These are phyloP conservation scores for Leucophenga varia DNA, from an alignment of 1,140 invertebrate species.

Conservation along the genomic window DNA sequence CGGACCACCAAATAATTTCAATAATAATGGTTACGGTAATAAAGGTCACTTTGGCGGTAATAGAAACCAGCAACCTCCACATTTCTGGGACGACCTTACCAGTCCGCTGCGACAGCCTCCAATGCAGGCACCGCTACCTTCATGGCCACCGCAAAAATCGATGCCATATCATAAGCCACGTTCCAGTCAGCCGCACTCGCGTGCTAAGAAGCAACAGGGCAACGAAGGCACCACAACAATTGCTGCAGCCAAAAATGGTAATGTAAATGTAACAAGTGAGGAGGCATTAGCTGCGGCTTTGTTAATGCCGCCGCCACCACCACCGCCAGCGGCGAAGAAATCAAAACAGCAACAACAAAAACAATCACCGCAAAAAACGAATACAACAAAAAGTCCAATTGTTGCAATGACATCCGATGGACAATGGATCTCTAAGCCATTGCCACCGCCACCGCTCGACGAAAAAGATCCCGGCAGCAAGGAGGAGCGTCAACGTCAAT, in stretches of 20 bases:
- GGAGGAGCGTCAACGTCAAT: conserved; percentile 39
- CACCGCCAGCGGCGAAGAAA: not conserved
- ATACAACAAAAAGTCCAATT: conserved; percentile 24
- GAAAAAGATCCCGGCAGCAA: conserved; percentile 35
- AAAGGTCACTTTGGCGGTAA: conserved; percentile 1
- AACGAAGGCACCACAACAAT: conserved; percentile 26
- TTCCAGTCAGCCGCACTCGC: too few species aligned
- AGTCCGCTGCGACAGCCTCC: conserved; percentile 29
- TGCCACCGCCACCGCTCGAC: conserved; percentile 33
- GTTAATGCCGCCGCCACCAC: conserved; percentile 35
- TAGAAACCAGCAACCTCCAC: conserved; percentile 27
- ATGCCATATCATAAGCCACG: not conserved
- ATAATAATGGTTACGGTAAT: conserved; percentile 1
- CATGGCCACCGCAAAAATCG: too few species aligned
- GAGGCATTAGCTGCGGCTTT: conserved; percentile 14
- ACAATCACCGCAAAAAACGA: conserved; percentile 15
- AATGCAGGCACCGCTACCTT: conserved; percentile 39
- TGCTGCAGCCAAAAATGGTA: conserved; percentile 6
- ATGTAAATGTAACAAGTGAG: conserved; percentile 15
- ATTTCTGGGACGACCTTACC: conserved; percentile 48
- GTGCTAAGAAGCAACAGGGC: conserved; percentile 11
- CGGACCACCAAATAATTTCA: conserved; percentile 2
- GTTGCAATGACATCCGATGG: conserved; percentile 36
- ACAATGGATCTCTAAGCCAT: conserved; percentile 37
- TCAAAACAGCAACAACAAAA: not conserved